Base-by-base conservation (phyloP, 1,140 invertebrate species). In the Pseudomyrmex cubaensis region DNA sequence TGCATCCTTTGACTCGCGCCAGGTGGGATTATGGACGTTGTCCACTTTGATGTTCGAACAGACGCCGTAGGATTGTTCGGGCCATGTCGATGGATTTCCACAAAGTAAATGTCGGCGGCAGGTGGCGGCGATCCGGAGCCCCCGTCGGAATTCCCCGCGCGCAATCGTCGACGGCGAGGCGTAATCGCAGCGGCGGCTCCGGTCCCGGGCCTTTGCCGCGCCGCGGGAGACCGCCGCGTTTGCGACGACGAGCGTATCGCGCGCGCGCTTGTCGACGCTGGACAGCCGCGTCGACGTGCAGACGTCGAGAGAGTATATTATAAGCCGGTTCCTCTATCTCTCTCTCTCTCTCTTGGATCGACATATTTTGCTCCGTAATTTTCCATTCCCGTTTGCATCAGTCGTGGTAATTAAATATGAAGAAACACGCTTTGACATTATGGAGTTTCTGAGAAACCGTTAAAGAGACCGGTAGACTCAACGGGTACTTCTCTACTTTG, bases 81-180 rank as follows among this genome's bases (percentile, higher is more conserved):
- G 57, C 63, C 67, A 64, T 52, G 76, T 64, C 72, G 86, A 87
- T 89, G 84, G 84, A 90, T 90, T 90, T 88, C 86, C 84, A 89
- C 89, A 88, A 89, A 89, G 88, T 88, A 89, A 90, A 90, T 83
- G 89, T 88, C 86, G 88, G 73, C 66, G 85, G 88, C 86, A 88
- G 87, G 83, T 85, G 87, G 73, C 72, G 54, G 56, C 52, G 46
- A 54, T 63, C 63, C 56, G 54, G 35, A 35, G 35, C 35, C 35
- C 48, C 48, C 72, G 80, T 73, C 57, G 82, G 74, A 83, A 88
- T 88, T 88, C 86, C 59, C 73, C 61, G 77, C 59, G 62, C 78
- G 86, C 85, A 88, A 85, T 85, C 86, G 77, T 83, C 73, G 83
- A 82, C 61, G 73, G 74, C 73, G 35, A 35, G 66, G 72, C 86